Conservation (phyloP, 2,113 vertebrate species). For the Takifugu flavidus region DNA sequence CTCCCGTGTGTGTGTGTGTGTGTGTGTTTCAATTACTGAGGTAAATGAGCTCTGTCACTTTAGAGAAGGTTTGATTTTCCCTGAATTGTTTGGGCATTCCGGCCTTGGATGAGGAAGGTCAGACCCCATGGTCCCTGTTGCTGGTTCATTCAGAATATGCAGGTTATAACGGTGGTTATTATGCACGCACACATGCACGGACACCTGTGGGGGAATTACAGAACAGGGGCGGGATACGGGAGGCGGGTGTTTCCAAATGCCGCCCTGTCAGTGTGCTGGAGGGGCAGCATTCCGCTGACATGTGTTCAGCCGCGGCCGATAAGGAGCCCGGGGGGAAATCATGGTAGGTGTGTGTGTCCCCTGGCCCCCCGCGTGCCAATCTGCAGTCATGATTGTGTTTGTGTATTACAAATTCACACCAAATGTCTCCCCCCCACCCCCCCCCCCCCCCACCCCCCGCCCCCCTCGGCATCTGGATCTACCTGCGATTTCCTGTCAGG, state of each 20-base stretch:
- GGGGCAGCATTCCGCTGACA: constrained; percentile 53
- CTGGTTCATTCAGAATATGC: too few species aligned
- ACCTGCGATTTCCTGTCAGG: not conserved
- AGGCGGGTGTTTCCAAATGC: constrained; percentile 60
- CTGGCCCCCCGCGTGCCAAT: constrained; percentile 20
- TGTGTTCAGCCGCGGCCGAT: constrained; percentile 53
- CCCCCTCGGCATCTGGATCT: constrained; percentile 10
- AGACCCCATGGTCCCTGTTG: too few species aligned
- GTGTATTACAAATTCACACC: constrained; percentile 30
- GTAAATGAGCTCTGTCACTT: too few species aligned
- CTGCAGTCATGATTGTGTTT: constrained; percentile 45
- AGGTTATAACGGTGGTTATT: constrained; percentile 2
- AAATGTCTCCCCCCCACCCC: constrained; percentile 14
- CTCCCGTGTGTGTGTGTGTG: constrained; percentile 9
- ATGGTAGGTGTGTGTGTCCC: constrained; percentile 19
- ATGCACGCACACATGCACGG: constrained; percentile 1
- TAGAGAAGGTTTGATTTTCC: too few species aligned
- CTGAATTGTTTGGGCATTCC: too few species aligned
- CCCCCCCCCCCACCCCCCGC: too few species aligned
- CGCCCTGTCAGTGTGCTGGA: constrained; percentile 46
- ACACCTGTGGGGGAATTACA: constrained; percentile 60
- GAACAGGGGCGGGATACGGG: constrained; percentile 50
- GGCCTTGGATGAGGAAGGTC: constrained; percentile 1
- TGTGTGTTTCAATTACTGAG: constrained; percentile 4
- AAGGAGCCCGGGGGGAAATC: constrained; percentile 61